A percentile compares a stretch with the other conserved stretches of the same genome.
phyloP scores from a whole-genome alignment of 2,888 invertebrate species.

The Apotomis capreana region DNA sequence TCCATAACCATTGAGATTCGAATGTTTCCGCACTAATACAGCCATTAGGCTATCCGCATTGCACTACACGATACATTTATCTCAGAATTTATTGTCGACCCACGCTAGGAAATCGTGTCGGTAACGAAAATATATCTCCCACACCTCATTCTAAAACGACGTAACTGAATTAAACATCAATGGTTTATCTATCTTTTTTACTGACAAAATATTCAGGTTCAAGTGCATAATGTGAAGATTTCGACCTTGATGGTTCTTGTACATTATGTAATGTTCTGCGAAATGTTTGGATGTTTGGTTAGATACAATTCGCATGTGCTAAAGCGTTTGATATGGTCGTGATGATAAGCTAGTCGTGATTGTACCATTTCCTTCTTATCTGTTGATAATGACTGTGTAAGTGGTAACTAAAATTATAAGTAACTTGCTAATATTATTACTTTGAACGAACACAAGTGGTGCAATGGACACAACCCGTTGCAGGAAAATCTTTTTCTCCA shows the following conservation, averaged over 20 bases:
- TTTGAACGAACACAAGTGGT: background rate
- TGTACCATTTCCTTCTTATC: slow-evolving; percentile 28
- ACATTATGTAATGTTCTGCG: slow-evolving; percentile 30
- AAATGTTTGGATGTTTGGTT: slow-evolving; percentile 31
- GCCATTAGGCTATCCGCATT: slow-evolving; percentile 47
- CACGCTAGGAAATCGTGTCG: slow-evolving; percentile 51
- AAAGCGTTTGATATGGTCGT: slow-evolving; percentile 13
- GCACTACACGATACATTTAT: slow-evolving; percentile 53
- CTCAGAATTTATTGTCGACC: slow-evolving; percentile 60
- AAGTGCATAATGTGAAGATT: slow-evolving; percentile 49
- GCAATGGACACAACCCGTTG: no score
- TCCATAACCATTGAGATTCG: slow-evolving; percentile 25
- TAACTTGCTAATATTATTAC: slow-evolving; percentile 7
- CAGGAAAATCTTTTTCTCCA: no score
- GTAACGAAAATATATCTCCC: slow-evolving; percentile 49
- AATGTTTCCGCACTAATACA: slow-evolving; percentile 35
- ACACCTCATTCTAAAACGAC: background rate
- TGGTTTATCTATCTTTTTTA: slow-evolving; percentile 2
- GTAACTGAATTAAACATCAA: background rate
- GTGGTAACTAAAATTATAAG: background rate
- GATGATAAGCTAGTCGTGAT: slow-evolving; percentile 21
- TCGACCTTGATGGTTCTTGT: slow-evolving; percentile 9
- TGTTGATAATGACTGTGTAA: slow-evolving; percentile 5
- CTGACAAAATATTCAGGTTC: slow-evolving; percentile 50
- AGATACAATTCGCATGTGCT: slow-evolving; percentile 19